Base-by-base conservation (phyloP, 2,888 invertebrate species). In the Clepsis dumicolana region DNA sequence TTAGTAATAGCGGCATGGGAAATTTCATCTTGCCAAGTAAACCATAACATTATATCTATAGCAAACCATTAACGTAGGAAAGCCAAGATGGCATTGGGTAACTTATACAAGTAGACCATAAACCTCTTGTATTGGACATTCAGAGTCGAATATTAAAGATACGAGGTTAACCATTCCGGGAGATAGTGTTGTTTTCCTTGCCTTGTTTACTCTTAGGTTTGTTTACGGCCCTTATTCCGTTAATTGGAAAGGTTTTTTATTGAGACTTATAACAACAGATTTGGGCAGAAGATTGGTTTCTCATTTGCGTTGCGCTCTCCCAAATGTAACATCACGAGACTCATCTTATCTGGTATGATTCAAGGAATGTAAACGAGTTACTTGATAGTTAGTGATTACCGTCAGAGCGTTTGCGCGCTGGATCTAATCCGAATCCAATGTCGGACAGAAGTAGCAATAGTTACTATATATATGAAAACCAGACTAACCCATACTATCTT, bases 91-190 rank as follows among this genome's bases (percentile, higher is more conserved):
- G 41, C 57, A 53, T 63, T 29, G 44, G 48, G 24, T 29, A 57
- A 50, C 27, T 38, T 38, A 54, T 44, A 29, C 52, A 54, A 65
- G 41, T 18, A 41, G 63, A 35, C 48, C 14, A 63, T 63, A 63
- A 67, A 67, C 62, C 56, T 67, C 18, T 29, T 21, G 18, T 35
- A 61, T 66, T 8, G 12, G 60, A 44, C 35, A 38, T 29, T 29
- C 32, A 44, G 25, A 35, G 67, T 14, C 41, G 41, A 67, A 62
- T 66, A 66, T 62, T 44, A 44, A 35, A 41, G 62, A 61, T 54
- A 4, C 29, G 29, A 29, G 27, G 41, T 24, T 60, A 21, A 53
- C 29, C 14, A 25, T 52, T 57, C 25, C 4, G 48, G 25, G 5
- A 18, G 38, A 63, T 32, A 56, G 27, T 29, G 29, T 67, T 67